phyloP scores from a whole-genome alignment of 2,888 invertebrate species.

The Craniophora ligustri region DNA sequence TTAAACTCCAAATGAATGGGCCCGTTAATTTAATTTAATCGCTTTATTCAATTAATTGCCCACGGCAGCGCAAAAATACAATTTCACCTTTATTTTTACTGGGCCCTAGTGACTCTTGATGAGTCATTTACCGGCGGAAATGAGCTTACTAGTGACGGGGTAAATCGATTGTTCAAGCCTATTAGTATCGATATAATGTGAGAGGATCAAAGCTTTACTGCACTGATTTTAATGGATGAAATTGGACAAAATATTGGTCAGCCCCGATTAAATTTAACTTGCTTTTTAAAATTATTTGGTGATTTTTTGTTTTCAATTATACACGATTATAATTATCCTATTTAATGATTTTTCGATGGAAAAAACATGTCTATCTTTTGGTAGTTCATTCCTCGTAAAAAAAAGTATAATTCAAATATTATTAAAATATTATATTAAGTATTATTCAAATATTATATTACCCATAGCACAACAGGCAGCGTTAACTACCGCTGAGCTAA shows the following conservation, averaged over 20 bases:
- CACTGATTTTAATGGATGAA: not conserved
- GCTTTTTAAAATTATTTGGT: too few relatives aligned
- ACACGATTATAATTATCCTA: constrained; percentile 11
- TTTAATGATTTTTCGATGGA: too few relatives aligned
- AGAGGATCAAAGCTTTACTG: constrained; percentile 12
- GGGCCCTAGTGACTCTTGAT: constrained; percentile 42
- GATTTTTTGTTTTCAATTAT: too few relatives aligned
- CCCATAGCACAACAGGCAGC: too few relatives aligned
- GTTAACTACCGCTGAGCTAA: too few relatives aligned
- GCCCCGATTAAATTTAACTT: not conserved
- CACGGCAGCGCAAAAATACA: constrained; percentile 45
- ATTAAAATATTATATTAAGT: too few relatives aligned
- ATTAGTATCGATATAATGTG: constrained; percentile 26
- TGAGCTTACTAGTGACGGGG: constrained; percentile 24
- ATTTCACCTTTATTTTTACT: constrained; percentile 51
- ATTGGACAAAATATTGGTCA: not conserved
- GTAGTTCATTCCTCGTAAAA: too few relatives aligned
- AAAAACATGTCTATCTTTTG: too few relatives aligned
- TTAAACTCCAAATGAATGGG: constrained; percentile 55
- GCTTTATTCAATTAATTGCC: constrained; percentile 56
- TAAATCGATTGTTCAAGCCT: constrained; percentile 26
- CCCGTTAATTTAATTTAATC: constrained; percentile 58
- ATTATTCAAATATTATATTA: too few relatives aligned
- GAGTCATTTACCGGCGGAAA: constrained; percentile 40
- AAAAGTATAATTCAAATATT: too few relatives aligned